Evolutionary conservation across 2,113 vertebrate genomes (phyloP).

Genomic region (Uropsilus gracilis): DNA sequence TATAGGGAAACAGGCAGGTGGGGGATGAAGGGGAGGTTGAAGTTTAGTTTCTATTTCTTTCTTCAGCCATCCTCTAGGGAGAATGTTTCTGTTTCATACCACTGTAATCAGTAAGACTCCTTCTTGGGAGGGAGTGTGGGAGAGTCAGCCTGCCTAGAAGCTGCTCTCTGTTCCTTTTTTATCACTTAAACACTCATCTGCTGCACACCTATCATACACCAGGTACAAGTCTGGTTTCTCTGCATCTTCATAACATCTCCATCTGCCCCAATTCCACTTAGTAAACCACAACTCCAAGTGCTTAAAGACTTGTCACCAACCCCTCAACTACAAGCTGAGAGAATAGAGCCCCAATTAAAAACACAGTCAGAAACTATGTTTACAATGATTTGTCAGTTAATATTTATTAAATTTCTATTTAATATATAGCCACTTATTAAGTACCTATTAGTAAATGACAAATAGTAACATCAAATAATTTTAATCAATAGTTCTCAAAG

Average conservation of each 20-base stretch:
- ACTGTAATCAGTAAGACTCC: not conserved
- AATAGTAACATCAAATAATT: not conserved
- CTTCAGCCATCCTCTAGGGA: not conserved
- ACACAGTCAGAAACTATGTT: not conserved
- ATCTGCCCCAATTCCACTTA: not conserved
- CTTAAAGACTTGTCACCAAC: not conserved
- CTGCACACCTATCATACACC: not conserved
- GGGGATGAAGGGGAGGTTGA: not conserved
- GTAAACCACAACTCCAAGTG: not conserved
- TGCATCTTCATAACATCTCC: not conserved
- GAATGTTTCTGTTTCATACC: not conserved
- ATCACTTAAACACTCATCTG: not conserved
- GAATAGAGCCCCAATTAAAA: not conserved
- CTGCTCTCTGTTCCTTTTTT: not conserved
- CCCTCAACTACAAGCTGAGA: not conserved
- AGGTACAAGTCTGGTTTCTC: not conserved
- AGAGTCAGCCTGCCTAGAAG: not conserved
- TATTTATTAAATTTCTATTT: not conserved
- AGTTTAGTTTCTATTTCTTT: not conserved
- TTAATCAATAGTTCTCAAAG: not conserved
- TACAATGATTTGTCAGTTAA: not conserved
- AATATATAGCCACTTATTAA: too few species aligned
- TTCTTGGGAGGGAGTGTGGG: not conserved
- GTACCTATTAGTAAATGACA: not conserved
- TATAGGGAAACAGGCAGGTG: not conserved